Base-by-base conservation (phyloP, 1,140 invertebrate genomes). In the Probaryconus sp. region DNA sequence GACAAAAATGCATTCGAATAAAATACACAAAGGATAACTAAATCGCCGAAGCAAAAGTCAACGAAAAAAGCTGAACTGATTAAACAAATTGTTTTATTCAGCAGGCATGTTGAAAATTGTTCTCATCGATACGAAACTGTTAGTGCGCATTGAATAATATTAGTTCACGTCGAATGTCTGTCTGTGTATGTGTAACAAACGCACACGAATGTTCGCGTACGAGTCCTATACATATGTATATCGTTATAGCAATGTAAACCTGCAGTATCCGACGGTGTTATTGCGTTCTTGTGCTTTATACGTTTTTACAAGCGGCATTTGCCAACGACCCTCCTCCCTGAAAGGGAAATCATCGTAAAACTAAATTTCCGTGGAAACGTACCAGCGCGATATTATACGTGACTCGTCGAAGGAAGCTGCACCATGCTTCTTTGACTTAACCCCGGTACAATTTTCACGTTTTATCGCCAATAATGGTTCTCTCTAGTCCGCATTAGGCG, bases 281-380 rank as follows among this genome's bases (percentile, higher is more conserved):
- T 47, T 9, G 43, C 26, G 14, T 3, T 9, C 24, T 18, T 13
- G 30, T 21, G 30, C 26, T 30, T 47, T 47, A 47, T 31, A 28
- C 17, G 14, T 16, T 47, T 47, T 47, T 47, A 31, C 43, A 21
- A 47, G 43, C 7, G 2, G 40, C 20, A 43, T 47, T 30, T 31
- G 31, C n/a, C 24, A 7, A 16, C 43, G 30, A 16, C 21, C 26
- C 28, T 47, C 17, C 26, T 9, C 7, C 14, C 30, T 16, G 13
- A 31, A 21, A 31, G 43, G 24, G 17, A 47, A 47, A 47, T 47
- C 30, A 31, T 17, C 42, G 43, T 58, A 58, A 58, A 58, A 48
- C 42, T 21, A 40, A 40, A 48, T 61, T 47, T 61, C 42, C 31
- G 56, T 18, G 10, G 20, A 47, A 51, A 47, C 43, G 17, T 16